Evolutionary conservation across 2,113 vertebrate genomes (phyloP).

Genomic region (Nothobranchius furzeri): DNA sequence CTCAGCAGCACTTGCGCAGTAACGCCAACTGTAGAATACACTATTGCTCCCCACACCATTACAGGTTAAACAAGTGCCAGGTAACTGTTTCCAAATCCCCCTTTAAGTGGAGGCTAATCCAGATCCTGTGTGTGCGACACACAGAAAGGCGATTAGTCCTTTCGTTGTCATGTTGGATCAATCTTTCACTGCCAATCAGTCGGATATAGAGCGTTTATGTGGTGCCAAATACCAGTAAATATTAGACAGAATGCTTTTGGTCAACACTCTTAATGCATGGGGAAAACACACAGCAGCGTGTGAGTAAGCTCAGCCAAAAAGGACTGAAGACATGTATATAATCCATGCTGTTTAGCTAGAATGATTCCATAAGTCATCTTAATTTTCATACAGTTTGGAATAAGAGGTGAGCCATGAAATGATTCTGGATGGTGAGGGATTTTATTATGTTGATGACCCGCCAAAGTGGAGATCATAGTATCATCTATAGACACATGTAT

Average conservation of each 20-base stretch:
- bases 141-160: slow-evolving; percentile 22
- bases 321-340: neutral
- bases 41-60: neutral
- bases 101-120: slow-evolving; percentile 46
- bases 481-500: too few species aligned
- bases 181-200: slow-evolving; percentile 35
- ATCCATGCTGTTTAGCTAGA: too few species aligned
- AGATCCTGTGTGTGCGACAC: slow-evolving; percentile 45
- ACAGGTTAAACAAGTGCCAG: slow-evolving; percentile 33
- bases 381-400: too few species aligned
- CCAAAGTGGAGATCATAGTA: too few species aligned
- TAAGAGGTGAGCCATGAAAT: too few species aligned
- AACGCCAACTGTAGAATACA: too few species aligned
- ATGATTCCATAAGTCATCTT: too few species aligned
- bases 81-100: slow-evolving; percentile 54
- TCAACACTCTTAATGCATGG: slow-evolving; percentile 52
- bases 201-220: slow-evolving; percentile 35
- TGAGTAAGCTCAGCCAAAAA: slow-evolving; percentile 49
- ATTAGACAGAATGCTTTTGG: slow-evolving; percentile 55
- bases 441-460: too few species aligned
- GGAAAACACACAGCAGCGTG: slow-evolving; percentile 20
- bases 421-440: too few species aligned
- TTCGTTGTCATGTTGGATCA: neutral
- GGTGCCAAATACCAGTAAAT: slow-evolving; percentile 36
- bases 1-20: too few species aligned